phyloP scores from a whole-genome alignment of 1,140 invertebrate species.

The Pseudomyrmex sp. region DNA sequence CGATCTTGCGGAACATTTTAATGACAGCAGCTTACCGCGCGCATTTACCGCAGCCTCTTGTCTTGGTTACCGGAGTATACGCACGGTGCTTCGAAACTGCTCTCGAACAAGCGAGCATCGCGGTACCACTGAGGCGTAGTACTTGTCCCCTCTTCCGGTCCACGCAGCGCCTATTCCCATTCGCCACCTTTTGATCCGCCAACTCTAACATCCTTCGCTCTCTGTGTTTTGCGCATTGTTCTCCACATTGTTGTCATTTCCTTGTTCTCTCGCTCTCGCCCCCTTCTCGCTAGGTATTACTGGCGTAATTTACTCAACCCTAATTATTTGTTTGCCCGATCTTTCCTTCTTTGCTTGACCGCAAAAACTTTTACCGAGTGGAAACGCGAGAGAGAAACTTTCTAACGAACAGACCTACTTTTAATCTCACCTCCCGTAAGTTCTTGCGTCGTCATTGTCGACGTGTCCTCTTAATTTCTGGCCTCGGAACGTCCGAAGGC shows the following conservation, averaged over 20 bases:
- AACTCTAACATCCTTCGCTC: neutral
- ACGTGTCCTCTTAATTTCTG: slow-evolving; percentile 47
- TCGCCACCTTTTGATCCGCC: slow-evolving; percentile 7
- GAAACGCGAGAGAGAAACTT: slow-evolving; percentile 10
- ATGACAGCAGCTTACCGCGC: slow-evolving; percentile 83
- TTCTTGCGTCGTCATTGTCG: slow-evolving; percentile 30
- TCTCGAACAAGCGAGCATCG: slow-evolving; percentile 80
- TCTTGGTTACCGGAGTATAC: slow-evolving; percentile 79
- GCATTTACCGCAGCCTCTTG: slow-evolving; percentile 75
- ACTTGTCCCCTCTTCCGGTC: slow-evolving; percentile 14
- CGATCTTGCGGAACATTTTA: slow-evolving; percentile 85
- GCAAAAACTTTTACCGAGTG: slow-evolving; percentile 11
- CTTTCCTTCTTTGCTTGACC: slow-evolving; percentile 1
- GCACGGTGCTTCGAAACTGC: slow-evolving; percentile 78
- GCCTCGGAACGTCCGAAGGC: slow-evolving; percentile 8
- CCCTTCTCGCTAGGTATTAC: no score
- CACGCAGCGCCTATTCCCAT: slow-evolving; percentile 46
- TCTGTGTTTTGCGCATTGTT: neutral
- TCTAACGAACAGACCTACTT: slow-evolving; percentile 31
- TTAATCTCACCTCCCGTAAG: slow-evolving; percentile 32
- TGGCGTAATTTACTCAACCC: neutral
- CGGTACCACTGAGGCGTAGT: slow-evolving; percentile 35
- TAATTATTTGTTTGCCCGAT: slow-evolving; percentile 28
- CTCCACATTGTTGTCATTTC: neutral
- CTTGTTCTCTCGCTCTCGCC: neutral